These are phyloP conservation scores for Lamprotornis superbus DNA, from an alignment of 2,113 vertebrate species.

Conservation along the genomic window DNA sequence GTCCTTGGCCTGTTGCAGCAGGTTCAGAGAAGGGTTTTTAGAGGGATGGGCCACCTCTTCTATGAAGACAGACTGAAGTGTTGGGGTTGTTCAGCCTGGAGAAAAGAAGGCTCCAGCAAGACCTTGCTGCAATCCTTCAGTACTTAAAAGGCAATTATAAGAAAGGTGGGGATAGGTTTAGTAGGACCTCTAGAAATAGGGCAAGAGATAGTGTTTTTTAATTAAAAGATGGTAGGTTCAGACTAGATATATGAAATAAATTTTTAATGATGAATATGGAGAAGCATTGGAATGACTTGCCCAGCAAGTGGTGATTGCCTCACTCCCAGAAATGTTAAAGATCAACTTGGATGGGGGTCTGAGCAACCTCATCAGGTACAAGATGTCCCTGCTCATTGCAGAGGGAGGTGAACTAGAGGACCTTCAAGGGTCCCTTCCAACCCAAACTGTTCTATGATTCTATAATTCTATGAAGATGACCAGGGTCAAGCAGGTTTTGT, in stretches of 20 bases:
- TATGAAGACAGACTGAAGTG: not conserved
- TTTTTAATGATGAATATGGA: not conserved
- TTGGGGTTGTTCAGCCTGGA: not conserved
- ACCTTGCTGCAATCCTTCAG: not conserved
- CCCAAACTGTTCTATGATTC: not conserved
- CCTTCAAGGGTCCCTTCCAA: not conserved
- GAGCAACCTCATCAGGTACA: not conserved
- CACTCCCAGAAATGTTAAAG: not conserved
- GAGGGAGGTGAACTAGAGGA: not conserved
- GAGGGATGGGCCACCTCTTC: no score
- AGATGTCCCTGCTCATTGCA: not conserved
- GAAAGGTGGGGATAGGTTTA: not conserved
- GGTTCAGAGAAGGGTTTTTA: not conserved
- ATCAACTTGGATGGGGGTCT: not conserved
- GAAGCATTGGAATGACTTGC: not conserved
- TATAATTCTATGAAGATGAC: not conserved
- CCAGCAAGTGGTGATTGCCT: not conserved
- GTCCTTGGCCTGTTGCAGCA: not conserved
- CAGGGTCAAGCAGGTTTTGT: not conserved
- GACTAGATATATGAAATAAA: not conserved
- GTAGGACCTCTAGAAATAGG: not conserved
- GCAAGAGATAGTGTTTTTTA: rapidly evolving
- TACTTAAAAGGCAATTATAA: not conserved
- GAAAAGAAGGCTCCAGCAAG: not conserved
- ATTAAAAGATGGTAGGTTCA: not conserved